phyloP scores from a whole-genome alignment of 2,888 invertebrate species.

The Epinotia ramella region DNA sequence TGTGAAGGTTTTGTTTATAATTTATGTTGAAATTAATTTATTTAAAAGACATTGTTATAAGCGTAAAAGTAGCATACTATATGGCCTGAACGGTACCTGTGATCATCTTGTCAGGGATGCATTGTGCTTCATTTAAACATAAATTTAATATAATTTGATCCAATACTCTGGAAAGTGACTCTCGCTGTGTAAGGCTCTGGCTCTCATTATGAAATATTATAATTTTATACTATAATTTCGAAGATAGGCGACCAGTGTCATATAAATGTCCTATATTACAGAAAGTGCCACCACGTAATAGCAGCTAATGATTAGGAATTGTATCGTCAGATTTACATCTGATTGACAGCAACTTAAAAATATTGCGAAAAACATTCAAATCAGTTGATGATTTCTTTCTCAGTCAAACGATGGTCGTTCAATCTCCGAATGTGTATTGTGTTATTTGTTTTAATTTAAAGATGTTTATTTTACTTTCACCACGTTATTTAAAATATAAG shows the following conservation, averaged over 20 bases:
- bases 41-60: slow-evolving; percentile 69
- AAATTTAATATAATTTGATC: slow-evolving; percentile 22
- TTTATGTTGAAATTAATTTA: slow-evolving; percentile 59
- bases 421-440: slow-evolving; percentile 68
- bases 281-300: slow-evolving; percentile 16
- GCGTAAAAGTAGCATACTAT: slow-evolving; percentile 49
- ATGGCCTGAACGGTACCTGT: slow-evolving; percentile 58
- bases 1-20: slow-evolving; percentile 60
- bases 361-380: background rate
- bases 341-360: background rate
- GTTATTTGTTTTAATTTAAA: slow-evolving; percentile 84
- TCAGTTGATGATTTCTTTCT: background rate
- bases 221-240: slow-evolving; percentile 45
- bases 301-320: slow-evolving; percentile 32
- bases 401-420: slow-evolving; percentile 47
- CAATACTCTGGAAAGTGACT: slow-evolving; percentile 45
- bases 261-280: slow-evolving; percentile 2
- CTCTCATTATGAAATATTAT: slow-evolving; percentile 61
- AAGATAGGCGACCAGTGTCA: slow-evolving; percentile 38
- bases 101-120: slow-evolving; percentile 53
- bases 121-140: slow-evolving; percentile 46
- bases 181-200: slow-evolving; percentile 60
- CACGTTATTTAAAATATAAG: slow-evolving; percentile 83
- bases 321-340: slow-evolving; percentile 1
- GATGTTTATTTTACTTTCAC: slow-evolving; percentile 83